These are phyloP conservation scores for Neolamprologus falcicula DNA, from an alignment of 2,113 vertebrate species.

Conservation along the genomic window DNA sequence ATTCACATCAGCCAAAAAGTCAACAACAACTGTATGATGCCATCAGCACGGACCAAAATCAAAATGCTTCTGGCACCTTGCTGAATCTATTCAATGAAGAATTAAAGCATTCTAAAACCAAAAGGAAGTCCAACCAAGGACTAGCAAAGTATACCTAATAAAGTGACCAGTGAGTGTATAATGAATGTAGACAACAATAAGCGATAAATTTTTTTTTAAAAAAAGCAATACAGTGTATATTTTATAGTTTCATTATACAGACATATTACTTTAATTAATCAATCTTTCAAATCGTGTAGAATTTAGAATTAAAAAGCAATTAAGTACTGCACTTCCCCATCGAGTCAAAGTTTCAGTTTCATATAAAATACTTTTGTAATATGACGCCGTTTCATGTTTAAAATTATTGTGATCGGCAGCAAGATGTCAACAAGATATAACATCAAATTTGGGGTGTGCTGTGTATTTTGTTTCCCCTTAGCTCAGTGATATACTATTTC, in stretches of 20 bases:
- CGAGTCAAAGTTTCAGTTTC: not conserved
- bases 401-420: not conserved
- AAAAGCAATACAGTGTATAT: not conserved
- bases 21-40: not conserved
- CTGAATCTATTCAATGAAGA: not conserved
- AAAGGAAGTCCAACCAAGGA: not conserved
- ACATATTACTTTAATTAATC: not conserved
- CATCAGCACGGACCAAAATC: not conserved
- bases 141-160: not conserved
- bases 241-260: not conserved
- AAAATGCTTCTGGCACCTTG: not conserved
- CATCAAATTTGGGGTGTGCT: not conserved
- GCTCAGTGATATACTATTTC: not conserved
- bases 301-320: not conserved
- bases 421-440: not conserved
- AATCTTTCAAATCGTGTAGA: not conserved
- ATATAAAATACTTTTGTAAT: not conserved
- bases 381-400: not conserved
- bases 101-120: not conserved
- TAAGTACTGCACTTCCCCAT: not conserved
- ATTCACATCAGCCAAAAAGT: not conserved
- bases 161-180: not conserved
- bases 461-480: not conserved
- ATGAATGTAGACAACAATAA: not conserved
- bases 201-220: rapidly evolving